Conservation (phyloP, 2,113 vertebrate genomes). For the Ranitomeya imitator region DNA sequence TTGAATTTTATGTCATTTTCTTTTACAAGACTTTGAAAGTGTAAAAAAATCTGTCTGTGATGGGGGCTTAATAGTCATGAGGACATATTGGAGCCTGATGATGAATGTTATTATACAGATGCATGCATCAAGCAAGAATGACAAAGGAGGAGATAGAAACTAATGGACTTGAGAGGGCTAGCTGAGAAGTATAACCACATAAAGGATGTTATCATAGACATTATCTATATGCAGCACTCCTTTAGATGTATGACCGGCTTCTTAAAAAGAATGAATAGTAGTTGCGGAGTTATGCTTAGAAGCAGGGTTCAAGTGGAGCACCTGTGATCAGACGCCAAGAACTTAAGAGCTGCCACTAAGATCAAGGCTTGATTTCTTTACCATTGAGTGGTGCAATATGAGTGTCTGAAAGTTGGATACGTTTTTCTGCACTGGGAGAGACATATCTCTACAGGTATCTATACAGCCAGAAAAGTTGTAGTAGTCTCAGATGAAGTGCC, state of each 20-base stretch:
- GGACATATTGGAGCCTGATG: background rate
- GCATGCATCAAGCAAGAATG: background rate
- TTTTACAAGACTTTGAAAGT: too few species aligned
- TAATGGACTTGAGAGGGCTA: background rate
- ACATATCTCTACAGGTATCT: background rate
- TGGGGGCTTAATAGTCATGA: background rate
- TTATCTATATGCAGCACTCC: background rate
- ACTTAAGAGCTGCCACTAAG: background rate
- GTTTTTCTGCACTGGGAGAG: background rate
- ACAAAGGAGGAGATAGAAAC: background rate
- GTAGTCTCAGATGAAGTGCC: background rate
- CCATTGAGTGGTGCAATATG: background rate
- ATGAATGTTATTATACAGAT: background rate
- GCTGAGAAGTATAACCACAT: background rate
- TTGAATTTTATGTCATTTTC: too few species aligned
- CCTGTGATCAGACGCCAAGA: background rate
- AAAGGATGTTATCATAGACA: background rate
- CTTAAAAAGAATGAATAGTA: background rate
- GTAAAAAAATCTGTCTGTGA: too few species aligned
- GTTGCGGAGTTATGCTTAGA: background rate
- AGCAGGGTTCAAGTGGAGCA: background rate
- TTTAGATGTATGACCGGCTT: background rate
- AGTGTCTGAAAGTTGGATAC: background rate
- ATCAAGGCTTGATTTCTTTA: background rate
- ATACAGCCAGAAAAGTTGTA: background rate